These are phyloP conservation scores for Dorcus parallelipipedus DNA, from an alignment of 2,888 invertebrate species.

Conservation along the genomic window DNA sequence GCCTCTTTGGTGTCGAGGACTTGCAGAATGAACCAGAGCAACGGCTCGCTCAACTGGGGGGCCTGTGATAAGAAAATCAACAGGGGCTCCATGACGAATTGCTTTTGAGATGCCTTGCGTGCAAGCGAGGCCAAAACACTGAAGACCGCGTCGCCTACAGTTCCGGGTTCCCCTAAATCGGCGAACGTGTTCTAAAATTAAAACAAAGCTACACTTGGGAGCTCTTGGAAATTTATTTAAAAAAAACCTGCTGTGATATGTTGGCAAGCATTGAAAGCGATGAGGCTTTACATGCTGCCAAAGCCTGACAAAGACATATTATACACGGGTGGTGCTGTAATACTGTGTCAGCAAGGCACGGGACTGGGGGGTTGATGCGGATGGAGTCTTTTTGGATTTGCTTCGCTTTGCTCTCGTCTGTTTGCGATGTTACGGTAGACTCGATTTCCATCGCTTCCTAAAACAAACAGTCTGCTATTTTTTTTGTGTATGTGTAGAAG, in stretches of 20 bases:
- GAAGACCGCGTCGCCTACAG: slow-evolving; percentile 85
- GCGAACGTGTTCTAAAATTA: slow-evolving; percentile 26
- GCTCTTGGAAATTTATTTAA: neutral
- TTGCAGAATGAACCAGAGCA: slow-evolving; percentile 78
- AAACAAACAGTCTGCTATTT: neutral
- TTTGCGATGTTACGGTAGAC: slow-evolving; percentile 57
- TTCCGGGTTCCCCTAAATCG: slow-evolving; percentile 60
- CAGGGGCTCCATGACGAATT: slow-evolving; percentile 73
- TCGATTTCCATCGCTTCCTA: slow-evolving; percentile 49
- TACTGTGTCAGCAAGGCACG: slow-evolving; percentile 75
- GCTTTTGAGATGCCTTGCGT: slow-evolving; percentile 71
- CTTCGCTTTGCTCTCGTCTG: slow-evolving; percentile 82
- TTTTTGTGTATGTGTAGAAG: too few species aligned
- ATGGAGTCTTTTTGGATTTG: slow-evolving; percentile 50
- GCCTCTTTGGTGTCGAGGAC: slow-evolving; percentile 75
- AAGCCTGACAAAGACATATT: slow-evolving; percentile 75
- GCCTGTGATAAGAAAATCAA: slow-evolving; percentile 61
- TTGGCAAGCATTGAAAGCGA: slow-evolving; percentile 63
- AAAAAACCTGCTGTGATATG: slow-evolving; percentile 33
- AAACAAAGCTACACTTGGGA: neutral
- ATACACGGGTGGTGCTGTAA: slow-evolving; percentile 74
- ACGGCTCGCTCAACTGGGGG: slow-evolving; percentile 75
- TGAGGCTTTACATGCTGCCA: slow-evolving; percentile 72
- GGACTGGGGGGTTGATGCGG: slow-evolving; percentile 45
- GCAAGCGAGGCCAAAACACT: slow-evolving; percentile 75